Base-by-base conservation (phyloP, 2,113 vertebrate genomes). In the Corythaixoides concolor region DNA sequence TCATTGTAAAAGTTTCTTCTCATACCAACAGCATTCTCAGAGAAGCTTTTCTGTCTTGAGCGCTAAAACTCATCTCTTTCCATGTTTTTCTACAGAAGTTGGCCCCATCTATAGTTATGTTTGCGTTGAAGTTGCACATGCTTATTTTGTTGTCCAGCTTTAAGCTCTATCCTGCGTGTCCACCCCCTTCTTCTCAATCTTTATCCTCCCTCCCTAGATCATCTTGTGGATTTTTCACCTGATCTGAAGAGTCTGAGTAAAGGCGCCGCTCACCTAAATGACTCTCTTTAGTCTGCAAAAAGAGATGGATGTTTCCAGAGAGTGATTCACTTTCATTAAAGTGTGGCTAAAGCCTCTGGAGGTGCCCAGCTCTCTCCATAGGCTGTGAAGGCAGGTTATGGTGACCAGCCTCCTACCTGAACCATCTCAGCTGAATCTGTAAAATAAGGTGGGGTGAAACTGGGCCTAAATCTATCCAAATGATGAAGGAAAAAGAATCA, bases 111-210 rank as follows among this genome's bases (percentile, higher is more conserved):
- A 49, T 45, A 18, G 15, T 67, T 50, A 16, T 1, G 5, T 15
- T 62, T 43, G 6, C 0, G 0, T 1, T 49, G 45, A 77, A 56
- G 35, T 32, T 32, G 58, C 17, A 15, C 2, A 0, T 80, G 76
- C 59, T 50, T 66, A 11, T 9, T 82, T 58, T 49, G 5, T 12
- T 82, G 33, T 8, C 49, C 41, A 2, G 4, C 16, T 73, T 58
- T 13, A 35, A 55, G 45, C 21, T 70, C 73, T 26, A 0, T 30
- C 8, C 33, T 70, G 15, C 15, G 22, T 17, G 13, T 32, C 66
- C 41, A 33, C 15, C 15, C 8, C 8, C 14, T 73, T 73, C 50
- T 30, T 47, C 11, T 5, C 2, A 35, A 3, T 12, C 52, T 67
- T 52, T 81, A 39, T 41, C 63, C 39, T 50, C 17, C 24, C 14